Evolutionary conservation across 2,888 invertebrate species (phyloP).

Genomic region (Pammene fasciana): DNA sequence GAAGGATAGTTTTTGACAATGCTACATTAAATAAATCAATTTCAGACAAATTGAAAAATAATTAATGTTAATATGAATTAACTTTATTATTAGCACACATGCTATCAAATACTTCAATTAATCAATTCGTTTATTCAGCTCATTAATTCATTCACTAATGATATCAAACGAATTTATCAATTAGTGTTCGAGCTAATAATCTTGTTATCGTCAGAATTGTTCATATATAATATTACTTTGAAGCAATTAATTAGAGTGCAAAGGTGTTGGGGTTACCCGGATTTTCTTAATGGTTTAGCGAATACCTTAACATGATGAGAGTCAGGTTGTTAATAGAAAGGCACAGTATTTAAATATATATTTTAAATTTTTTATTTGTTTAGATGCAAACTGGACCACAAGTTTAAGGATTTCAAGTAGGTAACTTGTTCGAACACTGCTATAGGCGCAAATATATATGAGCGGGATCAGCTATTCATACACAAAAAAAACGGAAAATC

Average conservation of each 20-base stretch:
- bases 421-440: too few species aligned
- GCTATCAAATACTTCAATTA: neutral
- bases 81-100: neutral
- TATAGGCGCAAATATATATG: too few species aligned
- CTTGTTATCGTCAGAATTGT: neutral
- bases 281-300: slow-evolving; percentile 5
- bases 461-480: too few species aligned
- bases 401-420: too few species aligned
- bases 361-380: too few species aligned
- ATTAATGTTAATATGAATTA: neutral
- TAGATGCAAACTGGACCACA: too few species aligned
- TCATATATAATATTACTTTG: slow-evolving; percentile 6
- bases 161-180: slow-evolving; percentile 16
- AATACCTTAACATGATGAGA: slow-evolving; percentile 5
- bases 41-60: neutral
- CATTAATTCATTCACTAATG: neutral
- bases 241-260: slow-evolving; percentile 11
- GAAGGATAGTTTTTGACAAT: neutral
- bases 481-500: too few species aligned
- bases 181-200: slow-evolving; percentile 1
- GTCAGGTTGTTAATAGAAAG: neutral
- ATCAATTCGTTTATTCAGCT: neutral
- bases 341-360: too few species aligned
- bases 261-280: slow-evolving; percentile 12
- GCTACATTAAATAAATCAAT: neutral